Evolutionary conservation across 1,140 invertebrate species (phyloP).

Genomic region (Adelges cooleyi): DNA sequence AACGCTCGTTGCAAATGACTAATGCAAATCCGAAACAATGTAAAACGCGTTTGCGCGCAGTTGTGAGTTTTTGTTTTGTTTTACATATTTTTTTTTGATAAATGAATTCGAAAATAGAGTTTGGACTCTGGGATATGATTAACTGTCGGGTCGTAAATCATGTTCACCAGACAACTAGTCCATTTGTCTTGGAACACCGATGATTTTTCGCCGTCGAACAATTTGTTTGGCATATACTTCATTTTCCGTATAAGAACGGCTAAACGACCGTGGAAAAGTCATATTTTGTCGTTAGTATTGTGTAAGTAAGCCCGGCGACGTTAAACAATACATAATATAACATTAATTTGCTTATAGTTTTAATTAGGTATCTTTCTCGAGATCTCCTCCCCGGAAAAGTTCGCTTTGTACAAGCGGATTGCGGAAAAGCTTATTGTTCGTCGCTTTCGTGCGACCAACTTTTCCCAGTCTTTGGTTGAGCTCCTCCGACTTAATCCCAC

Average conservation of each 20-base stretch:
- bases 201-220: slow-evolving; percentile 4
- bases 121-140: not conserved
- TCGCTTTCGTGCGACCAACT: not conserved
- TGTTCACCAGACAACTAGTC: not conserved
- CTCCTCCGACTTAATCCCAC: no score
- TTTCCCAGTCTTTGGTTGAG: not conserved
- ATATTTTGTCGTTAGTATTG: no score
- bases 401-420: not conserved
- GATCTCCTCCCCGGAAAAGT: slow-evolving; percentile 4
- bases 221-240: no score
- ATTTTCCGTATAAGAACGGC: no score
- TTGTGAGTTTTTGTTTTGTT: not conserved
- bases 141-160: not conserved
- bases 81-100: not conserved
- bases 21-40: no score
- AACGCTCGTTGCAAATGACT: not conserved
- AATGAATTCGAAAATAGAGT: slow-evolving; percentile 6
- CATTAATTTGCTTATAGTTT: no score
- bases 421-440: slow-evolving; percentile 22
- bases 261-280: no score
- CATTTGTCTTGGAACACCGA: slow-evolving; percentile 17
- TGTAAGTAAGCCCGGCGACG: no score
- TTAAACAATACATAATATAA: no score
- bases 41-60: no score
- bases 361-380: no score